phyloP scores from a whole-genome alignment of 2,113 vertebrate genomes.

The Halcyon senegalensis region DNA sequence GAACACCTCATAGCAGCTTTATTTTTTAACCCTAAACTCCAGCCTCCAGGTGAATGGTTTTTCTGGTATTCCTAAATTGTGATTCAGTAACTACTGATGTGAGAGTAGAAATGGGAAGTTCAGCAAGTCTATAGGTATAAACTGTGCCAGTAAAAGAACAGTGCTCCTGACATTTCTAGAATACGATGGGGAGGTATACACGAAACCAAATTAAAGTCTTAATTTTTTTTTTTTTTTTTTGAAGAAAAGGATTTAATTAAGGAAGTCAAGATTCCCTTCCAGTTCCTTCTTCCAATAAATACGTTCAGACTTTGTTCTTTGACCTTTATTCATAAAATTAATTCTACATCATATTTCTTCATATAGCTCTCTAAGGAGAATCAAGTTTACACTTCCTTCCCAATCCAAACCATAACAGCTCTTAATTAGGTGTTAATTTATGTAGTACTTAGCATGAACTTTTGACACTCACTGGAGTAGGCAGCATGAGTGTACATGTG shows the following conservation, averaged over 20 bases:
- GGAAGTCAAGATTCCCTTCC: conserved; percentile 24
- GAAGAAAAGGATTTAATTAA: conserved; percentile 39
- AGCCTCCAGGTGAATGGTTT: background rate
- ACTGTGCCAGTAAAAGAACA: background rate
- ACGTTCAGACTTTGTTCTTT: conserved; percentile 69
- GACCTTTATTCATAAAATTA: conserved; percentile 76
- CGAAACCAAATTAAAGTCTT: conserved; percentile 17
- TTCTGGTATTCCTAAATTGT: background rate
- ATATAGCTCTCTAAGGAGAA: conserved; percentile 82
- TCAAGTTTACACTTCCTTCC: conserved; percentile 76
- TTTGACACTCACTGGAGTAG: conserved; percentile 75
- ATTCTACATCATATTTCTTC: conserved; percentile 81
- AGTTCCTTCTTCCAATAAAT: conserved; percentile 49
- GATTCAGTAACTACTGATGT: background rate
- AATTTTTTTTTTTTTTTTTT: conserved; percentile 37
- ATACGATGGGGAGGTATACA: background rate
- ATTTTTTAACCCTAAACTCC: background rate
- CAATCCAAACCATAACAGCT: conserved; percentile 76
- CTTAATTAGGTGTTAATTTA: conserved; percentile 87
- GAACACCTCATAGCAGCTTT: background rate
- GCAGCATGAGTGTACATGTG: conserved; percentile 71
- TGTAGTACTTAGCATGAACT: conserved; percentile 82
- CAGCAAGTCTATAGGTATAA: background rate
- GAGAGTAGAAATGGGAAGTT: background rate
- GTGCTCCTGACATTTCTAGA: background rate